Conservation (phyloP, 2,888 invertebrate genomes). For the Conops quadrifasciatus region DNA sequence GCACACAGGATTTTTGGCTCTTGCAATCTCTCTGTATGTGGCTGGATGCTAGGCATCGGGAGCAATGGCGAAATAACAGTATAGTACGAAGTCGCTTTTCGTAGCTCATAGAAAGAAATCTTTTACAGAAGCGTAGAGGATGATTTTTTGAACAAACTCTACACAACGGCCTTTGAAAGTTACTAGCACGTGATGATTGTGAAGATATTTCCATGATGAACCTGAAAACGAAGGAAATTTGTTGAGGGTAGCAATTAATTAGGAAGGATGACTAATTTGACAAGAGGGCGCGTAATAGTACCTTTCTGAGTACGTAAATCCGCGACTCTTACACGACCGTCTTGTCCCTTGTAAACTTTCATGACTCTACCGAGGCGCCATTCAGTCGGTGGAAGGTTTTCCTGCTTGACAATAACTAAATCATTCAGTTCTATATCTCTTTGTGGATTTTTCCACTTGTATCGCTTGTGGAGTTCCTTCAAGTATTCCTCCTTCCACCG, state of each 20-base stretch:
- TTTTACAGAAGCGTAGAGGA: slow-evolving; percentile 1
- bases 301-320: not conserved
- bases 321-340: no score
- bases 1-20: not conserved
- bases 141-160: not conserved
- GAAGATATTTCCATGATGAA: no score
- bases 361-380: no score
- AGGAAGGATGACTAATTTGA: not conserved
- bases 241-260: not conserved
- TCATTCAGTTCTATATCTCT: no score
- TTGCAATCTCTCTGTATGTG: not conserved
- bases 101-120: not conserved
- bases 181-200: no score
- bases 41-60: not conserved
- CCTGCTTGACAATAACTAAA: no score
- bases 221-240: no score
- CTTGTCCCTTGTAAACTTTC: no score
- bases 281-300: not conserved
- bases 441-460: no score
- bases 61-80: not conserved
- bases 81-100: not conserved
- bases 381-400: no score
- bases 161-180: not conserved
- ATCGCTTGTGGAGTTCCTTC: no score
- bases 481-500: no score